Evolutionary conservation across 2,797 vertebrate species (phyloP), one percentile per base, ranked within the genome.

Genomic region (Pseudocheirus occidentalis): DNA sequence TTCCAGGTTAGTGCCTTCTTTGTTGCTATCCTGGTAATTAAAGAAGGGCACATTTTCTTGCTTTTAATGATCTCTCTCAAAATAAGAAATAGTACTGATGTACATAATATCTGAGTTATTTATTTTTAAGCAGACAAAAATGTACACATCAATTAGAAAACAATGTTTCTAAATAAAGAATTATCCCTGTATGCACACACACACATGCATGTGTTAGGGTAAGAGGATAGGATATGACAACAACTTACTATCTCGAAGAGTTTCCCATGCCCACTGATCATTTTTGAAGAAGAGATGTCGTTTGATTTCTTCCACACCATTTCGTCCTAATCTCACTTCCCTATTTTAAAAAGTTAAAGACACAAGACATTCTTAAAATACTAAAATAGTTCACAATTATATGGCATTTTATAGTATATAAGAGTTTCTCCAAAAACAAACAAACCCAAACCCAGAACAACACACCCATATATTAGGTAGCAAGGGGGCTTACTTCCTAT

Each of bases 241-340:
- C 99, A 96, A 99, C 99, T 99, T 98, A 99, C 99, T 99, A 29
- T 99, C 99, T 98, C 99, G 98, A 96, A 99, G 99, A 96, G 98
- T 99, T 97, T 99, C 99, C 99, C 99, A 99, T 24, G 99, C 99
- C 99, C 99, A 99, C 0, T 99, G 99, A 98, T 99, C 99, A 95
- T 99, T 99, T 99, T 99, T 99, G 98, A 99, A 99, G 98, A 99
- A 99, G 57, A 99, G 99, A 97, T 99, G 99, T 11, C 99, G 98
- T 98, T 99, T 99, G 98, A 99, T 99, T 98, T 99, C 99, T 96
- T 99, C 99, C 55, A 99, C 99, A 0, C 99, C 99, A 91, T 99
- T 99, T 95, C 99, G 99, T 16, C 99, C 99, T 73, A 99, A 99
- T 95, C 99, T 99, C 95, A 99, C 99, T 95, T 99, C 99, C 99